Evolutionary conservation across 2,113 vertebrate genomes (phyloP).

Genomic region (Hemicordylus capensis): DNA sequence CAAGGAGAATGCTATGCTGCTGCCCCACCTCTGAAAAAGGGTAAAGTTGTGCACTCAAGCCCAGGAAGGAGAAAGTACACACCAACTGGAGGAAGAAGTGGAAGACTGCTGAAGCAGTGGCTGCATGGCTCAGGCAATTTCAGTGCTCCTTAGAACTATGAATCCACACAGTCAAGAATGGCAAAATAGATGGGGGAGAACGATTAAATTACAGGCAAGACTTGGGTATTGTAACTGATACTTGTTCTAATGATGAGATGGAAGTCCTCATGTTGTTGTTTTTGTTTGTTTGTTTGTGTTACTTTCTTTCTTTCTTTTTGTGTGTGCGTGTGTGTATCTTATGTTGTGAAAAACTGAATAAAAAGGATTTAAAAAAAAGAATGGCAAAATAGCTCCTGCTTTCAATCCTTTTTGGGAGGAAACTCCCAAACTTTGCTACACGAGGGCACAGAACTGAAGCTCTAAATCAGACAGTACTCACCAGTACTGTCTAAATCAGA

Average conservation of each 20-base stretch:
- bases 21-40: not conserved
- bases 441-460: not conserved
- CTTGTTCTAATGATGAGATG: too few relatives aligned
- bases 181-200: too few relatives aligned
- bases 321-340: too few relatives aligned
- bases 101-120: not conserved
- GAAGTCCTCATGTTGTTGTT: too few relatives aligned
- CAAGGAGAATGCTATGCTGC: not conserved
- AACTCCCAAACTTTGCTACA: too few relatives aligned
- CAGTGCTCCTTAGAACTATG: not conserved
- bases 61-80: not conserved
- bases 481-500: too few relatives aligned
- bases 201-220: too few relatives aligned
- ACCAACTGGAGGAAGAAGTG: not conserved
- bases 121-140: not conserved
- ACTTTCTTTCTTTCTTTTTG: too few relatives aligned
- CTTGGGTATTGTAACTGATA: too few relatives aligned
- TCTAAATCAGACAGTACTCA: not conserved
- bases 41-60: not conserved
- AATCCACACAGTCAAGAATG: not conserved
- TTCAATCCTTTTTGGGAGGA: not conserved
- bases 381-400: not conserved
- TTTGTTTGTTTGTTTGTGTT: too few relatives aligned
- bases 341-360: too few relatives aligned
- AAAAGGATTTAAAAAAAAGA: too few relatives aligned